Conservation (phyloP, 1,140 invertebrate genomes). For the Zaprionus africanus region DNA sequence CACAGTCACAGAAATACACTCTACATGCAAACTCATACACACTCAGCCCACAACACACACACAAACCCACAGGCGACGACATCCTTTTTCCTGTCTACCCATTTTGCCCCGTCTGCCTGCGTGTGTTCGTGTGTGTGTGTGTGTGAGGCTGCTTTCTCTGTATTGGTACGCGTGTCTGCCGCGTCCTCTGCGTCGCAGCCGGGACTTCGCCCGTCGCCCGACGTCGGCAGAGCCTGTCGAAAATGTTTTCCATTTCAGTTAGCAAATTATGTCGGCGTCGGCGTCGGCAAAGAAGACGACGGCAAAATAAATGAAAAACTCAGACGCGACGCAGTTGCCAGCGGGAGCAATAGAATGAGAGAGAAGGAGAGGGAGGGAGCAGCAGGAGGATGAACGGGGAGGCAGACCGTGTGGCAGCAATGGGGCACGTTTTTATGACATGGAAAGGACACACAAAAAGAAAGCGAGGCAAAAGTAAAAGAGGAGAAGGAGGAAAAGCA, state of each 20-base stretch:
- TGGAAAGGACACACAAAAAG: slow-evolving; percentile 46
- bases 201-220: slow-evolving; percentile 8
- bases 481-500: slow-evolving; percentile 33
- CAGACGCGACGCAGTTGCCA: slow-evolving; percentile 76
- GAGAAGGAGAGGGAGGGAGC: too few relatives aligned
- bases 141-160: slow-evolving; percentile 59
- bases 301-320: slow-evolving; percentile 76
- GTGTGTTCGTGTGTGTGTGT: slow-evolving; percentile 68
- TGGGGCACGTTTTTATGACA: slow-evolving; percentile 58
- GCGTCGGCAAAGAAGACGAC: slow-evolving; percentile 46
- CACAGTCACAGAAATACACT: not conserved
- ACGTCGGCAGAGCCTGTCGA: slow-evolving; percentile 62
- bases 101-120: slow-evolving; percentile 25
- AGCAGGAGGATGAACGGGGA: not conserved
- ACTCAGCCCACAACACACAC: slow-evolving; percentile 10
- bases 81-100: slow-evolving; percentile 76
- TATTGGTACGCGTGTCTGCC: slow-evolving; percentile 81
- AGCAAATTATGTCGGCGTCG: slow-evolving; percentile 77
- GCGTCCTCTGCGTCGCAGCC: slow-evolving; percentile 38
- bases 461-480: slow-evolving; percentile 6
- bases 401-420: not conserved
- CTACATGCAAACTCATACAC: not conserved
- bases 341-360: not conserved
- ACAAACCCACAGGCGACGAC: slow-evolving; percentile 35
- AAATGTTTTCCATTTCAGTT: slow-evolving; percentile 83